These are phyloP conservation scores for Eristalis pertinax DNA, from an alignment of 2,888 invertebrate genomes.

Conservation along the genomic window DNA sequence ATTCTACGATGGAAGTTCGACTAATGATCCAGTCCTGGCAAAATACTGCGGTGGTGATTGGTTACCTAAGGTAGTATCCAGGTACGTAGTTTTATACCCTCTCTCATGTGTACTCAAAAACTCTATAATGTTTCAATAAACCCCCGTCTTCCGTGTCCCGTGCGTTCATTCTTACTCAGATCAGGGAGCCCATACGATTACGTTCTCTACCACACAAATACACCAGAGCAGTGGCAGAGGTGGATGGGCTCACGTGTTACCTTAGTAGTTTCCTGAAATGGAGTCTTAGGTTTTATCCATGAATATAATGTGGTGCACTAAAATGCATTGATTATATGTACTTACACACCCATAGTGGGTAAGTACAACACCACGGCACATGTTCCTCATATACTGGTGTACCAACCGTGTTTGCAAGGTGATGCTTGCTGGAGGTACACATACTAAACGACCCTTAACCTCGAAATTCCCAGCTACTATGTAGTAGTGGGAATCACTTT, in stretches of 20 bases:
- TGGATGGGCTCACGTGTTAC: conserved; percentile 56
- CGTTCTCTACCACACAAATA: conserved; percentile 26
- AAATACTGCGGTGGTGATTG: conserved; percentile 94
- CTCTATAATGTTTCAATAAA: conserved; percentile 61
- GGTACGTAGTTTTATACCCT: conserved; percentile 79
- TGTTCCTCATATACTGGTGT: not conserved
- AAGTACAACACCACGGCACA: conserved; percentile 4
- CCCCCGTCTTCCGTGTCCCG: not conserved
- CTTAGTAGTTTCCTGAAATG: conserved; percentile 30
- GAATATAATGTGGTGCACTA: conserved; percentile 72
- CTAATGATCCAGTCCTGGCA: conserved; percentile 91
- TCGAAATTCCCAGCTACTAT: conserved; percentile 58
- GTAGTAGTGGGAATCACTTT: conserved; percentile 50
- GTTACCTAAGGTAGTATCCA: conserved; percentile 89
- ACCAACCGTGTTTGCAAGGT: conserved; percentile 4
- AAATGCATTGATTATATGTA: conserved; percentile 53
- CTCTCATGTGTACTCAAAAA: conserved; percentile 37
- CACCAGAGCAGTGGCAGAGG: not conserved
- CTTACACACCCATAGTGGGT: not conserved
- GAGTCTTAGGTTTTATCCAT: conserved; percentile 69
- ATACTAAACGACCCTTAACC: conserved; percentile 60
- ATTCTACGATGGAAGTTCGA: conserved; percentile 92
- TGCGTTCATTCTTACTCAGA: not conserved
- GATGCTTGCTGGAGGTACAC: conserved; percentile 21
- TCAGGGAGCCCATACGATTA: conserved; percentile 34